Evolutionary conservation across 1,140 invertebrate genomes (phyloP), one percentile per base, ranked within the genome.

Genomic region (Macrobrachium nipponense): DNA sequence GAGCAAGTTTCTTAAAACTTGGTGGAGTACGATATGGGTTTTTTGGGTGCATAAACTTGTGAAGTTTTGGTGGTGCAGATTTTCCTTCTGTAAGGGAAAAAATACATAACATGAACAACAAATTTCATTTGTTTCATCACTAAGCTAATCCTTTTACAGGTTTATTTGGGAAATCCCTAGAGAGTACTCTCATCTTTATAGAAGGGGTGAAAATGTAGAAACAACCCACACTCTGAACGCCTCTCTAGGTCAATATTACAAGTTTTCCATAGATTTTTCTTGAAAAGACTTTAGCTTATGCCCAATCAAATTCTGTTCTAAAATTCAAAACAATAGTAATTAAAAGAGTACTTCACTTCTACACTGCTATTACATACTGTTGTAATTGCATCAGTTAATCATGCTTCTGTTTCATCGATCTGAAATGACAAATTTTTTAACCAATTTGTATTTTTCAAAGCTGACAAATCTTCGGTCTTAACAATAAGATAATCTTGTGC

Each of bases 11-110:
- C 88, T 94, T 94, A 90, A 97, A 98, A 91, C 97, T 93, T 5
- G 96, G 95, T 36, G 94, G 93, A 23, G 90, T 93, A 89, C 94
- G 95, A 89, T 97, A 97, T 11, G 94, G 94, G 92, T 98, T 98
- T 89, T 95, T 92, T 5, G 94, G 94, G 91, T 98, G 97, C 96
- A 98, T 98, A 88, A 91, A 93, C 80, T 91, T 91, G 87, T 93
- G 93, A 20, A 93, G 82, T 44, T 85, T 85, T 60, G 76, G 75
- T 8, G 82, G 75, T 18, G 36, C 58, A 23, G 20, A n/a, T 20
- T 85, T 85, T 44, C 58, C 62, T 59, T 85, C 75, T 81, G 80
- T 11, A 81, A 72, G 27, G 2, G 20, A 27, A 27, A 77, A 18
- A 1, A n/a, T 12, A 62, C 15, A 36, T 36, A 58, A 58, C 3